Evolutionary conservation across 2,113 vertebrate genomes (phyloP).

Genomic region (Cisticola juncidis): DNA sequence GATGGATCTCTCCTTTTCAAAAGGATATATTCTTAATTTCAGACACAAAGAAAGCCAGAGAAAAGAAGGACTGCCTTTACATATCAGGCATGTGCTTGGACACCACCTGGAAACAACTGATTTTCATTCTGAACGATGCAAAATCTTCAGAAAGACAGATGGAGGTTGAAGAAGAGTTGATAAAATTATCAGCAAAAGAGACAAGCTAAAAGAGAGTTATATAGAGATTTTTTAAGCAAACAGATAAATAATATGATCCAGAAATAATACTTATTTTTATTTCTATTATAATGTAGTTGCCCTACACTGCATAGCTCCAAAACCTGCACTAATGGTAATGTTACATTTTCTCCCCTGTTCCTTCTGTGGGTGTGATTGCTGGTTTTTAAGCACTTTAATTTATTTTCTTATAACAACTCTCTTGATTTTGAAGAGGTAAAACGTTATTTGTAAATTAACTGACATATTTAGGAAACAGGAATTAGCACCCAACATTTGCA

Average conservation of each 20-base stretch:
- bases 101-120: not conserved
- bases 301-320: not conserved
- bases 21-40: not conserved
- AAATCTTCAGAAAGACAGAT: not conserved
- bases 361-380: not conserved
- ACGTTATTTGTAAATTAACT: not conserved
- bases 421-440: not conserved
- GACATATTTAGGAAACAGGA: not conserved
- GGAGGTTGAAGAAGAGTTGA: not conserved
- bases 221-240: not conserved
- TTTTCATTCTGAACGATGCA: not conserved
- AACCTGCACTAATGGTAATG: not conserved
- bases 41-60: not conserved
- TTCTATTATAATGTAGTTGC: not conserved
- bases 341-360: not conserved
- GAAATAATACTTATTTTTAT: not conserved
- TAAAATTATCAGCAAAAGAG: not conserved
- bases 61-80: not conserved
- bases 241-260: not conserved
- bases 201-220: not conserved
- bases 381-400: not conserved
- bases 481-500: not conserved
- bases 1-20: not conserved
- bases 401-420: not conserved
- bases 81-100: not conserved